phyloP scores from a whole-genome alignment of 2,797 vertebrate species.

The Myotis planiceps region DNA sequence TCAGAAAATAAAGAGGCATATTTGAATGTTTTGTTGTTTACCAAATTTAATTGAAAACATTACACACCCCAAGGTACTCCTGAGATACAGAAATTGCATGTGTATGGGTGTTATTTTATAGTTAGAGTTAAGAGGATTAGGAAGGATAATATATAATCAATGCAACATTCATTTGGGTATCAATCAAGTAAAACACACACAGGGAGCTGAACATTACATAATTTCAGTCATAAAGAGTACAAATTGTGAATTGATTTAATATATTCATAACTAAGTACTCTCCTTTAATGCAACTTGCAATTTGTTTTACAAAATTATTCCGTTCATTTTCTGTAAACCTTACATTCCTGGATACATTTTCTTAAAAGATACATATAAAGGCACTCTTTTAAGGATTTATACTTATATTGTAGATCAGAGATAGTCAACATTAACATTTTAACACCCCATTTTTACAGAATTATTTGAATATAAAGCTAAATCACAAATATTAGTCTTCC shows the following conservation, averaged over 20 bases:
- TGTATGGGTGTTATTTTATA: background rate
- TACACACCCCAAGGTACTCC: background rate
- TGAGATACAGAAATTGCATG: background rate
- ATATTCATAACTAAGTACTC: slow-evolving; percentile 72
- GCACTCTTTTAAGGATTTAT: slow-evolving; percentile 45
- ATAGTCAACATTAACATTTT: slow-evolving; percentile 41
- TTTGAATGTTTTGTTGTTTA: slow-evolving; percentile 31
- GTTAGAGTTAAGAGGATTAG: slow-evolving; percentile 55
- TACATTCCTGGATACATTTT: slow-evolving; percentile 36
- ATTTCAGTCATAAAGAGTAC: slow-evolving; percentile 33
- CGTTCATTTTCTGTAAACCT: slow-evolving; percentile 63
- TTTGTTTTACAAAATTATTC: slow-evolving; percentile 75
- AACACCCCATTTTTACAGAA: background rate
- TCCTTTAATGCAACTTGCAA: slow-evolving; percentile 65
- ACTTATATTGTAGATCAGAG: slow-evolving; percentile 6
- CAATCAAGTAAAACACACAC: background rate
- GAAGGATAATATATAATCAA: slow-evolving; percentile 50
- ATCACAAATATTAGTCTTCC: background rate
- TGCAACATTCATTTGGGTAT: slow-evolving; percentile 54
- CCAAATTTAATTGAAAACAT: slow-evolving; percentile 62
- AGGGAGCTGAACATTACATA: background rate
- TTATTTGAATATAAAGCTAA: slow-evolving; percentile 42
- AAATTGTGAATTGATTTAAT: slow-evolving; percentile 67
- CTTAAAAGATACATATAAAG: slow-evolving; percentile 52
- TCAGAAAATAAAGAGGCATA: slow-evolving; percentile 56